Evolutionary conservation across 2,888 invertebrate genomes (phyloP), one percentile per base, ranked within the genome.

Genomic region (Cremastinae sp.): DNA sequence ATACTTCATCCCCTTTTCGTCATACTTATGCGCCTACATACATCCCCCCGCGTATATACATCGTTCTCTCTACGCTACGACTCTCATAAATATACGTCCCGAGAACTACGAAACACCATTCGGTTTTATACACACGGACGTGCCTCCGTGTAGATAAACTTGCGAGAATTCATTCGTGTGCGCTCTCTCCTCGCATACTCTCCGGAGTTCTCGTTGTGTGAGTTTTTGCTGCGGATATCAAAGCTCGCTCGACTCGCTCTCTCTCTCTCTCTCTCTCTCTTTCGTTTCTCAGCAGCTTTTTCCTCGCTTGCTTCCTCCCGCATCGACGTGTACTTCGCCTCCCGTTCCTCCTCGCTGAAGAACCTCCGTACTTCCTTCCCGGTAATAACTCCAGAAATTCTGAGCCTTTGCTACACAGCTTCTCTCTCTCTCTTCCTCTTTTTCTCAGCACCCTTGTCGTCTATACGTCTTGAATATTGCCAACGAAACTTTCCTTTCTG

Each of bases 81-180:
- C 18, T 28, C 53, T 45, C 45, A 43, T 65, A 61, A 75, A 75
- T 71, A 66, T 61, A 64, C 65, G 61, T 71, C 70, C 41, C 51
- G 49, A 56, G 41, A 28, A 55, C 68, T 74, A 56, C 68, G 41
- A 51, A 66, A 53, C 66, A 73, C 37, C 68, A 35, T 62, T 68
- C 68, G 1, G 28, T 56, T 55, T 22, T 45, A 45, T 62, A 37
- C n/a, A 28, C 28, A 28, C 10, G 35, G 39, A 51, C 20, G n/a
- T 8, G 14, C 20, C 9, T 22, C n/a, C 8, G 41, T 16, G 22
- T 10, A 43, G 10, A 39, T 22, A 12, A 41, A 41, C 12, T 41
- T 41, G 41, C 41, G 41, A 9, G 41, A 41, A 9, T 41, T 12
- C 9, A 12, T 12, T 41, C 41, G 41, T n/a, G 41, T 9, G 41